phyloP scores from a whole-genome alignment of 2,888 invertebrate genomes.

The Sarcophaga subvicina region DNA sequence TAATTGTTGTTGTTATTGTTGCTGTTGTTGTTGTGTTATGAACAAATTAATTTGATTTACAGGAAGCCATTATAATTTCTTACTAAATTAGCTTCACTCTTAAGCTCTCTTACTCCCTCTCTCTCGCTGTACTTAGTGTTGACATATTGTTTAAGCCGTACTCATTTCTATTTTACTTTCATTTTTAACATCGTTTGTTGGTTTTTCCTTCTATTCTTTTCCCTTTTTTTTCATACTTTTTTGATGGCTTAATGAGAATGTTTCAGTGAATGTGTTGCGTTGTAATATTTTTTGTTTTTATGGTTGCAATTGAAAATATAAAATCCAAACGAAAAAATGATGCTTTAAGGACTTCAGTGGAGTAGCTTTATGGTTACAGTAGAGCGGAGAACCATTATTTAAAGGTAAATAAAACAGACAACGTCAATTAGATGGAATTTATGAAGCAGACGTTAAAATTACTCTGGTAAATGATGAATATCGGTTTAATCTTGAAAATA shows the following conservation, averaged over 20 bases:
- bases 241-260: slow-evolving; percentile 5
- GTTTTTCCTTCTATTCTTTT: not conserved
- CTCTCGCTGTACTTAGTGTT: not conserved
- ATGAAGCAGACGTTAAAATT: no score
- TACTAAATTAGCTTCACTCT: slow-evolving; percentile 18
- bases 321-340: no score
- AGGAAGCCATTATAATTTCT: slow-evolving; percentile 8
- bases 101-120: not conserved
- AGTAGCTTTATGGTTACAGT: no score
- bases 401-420: no score
- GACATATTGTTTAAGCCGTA: no score
- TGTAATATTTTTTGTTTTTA: no score
- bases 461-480: no score
- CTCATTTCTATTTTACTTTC: not conserved
- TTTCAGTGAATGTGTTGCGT: not conserved
- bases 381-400: no score
- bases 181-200: not conserved
- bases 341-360: no score
- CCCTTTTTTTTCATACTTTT: not conserved
- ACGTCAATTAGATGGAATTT: no score
- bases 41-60: slow-evolving; percentile 25
- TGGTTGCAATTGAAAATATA: no score
- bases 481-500: no score
- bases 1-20: not conserved
- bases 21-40: not conserved